A percentile compares a stretch with the other conserved stretches of the same genome.
phyloP scores from a whole-genome alignment of 2,113 vertebrate species.

The Plecturocebus donacophilus region DNA sequence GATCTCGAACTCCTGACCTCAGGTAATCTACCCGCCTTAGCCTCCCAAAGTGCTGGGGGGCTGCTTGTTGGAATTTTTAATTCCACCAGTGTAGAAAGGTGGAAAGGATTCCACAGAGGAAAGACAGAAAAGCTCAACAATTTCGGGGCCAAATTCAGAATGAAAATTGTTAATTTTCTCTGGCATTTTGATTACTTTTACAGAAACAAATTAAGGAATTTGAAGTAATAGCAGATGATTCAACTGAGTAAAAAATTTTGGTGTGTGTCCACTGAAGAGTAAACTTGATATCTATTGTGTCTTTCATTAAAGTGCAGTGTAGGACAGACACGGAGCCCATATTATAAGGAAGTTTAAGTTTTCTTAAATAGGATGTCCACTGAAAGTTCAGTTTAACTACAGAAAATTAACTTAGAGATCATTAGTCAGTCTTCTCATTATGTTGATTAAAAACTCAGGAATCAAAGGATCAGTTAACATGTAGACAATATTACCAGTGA shows the following conservation, averaged over 20 bases:
- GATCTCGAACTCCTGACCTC: no score
- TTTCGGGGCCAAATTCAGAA: slow-evolving; percentile 9
- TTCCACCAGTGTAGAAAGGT: neutral
- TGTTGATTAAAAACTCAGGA: neutral
- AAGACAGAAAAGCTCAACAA: neutral
- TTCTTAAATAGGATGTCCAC: neutral
- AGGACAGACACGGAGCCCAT: no score
- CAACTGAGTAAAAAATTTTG: neutral
- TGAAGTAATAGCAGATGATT: slow-evolving; percentile 3
- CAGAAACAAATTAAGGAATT: neutral
- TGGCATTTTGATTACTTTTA: neutral
- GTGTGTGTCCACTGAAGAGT: neutral
- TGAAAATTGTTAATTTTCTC: neutral
- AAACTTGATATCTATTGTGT: neutral
- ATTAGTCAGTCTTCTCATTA: neutral
- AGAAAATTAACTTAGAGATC: neutral
- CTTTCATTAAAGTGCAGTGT: neutral
- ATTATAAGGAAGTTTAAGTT: neutral
- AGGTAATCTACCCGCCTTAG: no score
- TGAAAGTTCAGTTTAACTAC: neutral
- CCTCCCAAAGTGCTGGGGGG: no score
- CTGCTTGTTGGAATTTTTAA: neutral
- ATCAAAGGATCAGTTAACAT: neutral
- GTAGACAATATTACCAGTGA: neutral
- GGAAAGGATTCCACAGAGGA: neutral